Evolutionary conservation across 2,888 invertebrate species (phyloP).

Genomic region (Liopterus haemorrhoidalis): DNA sequence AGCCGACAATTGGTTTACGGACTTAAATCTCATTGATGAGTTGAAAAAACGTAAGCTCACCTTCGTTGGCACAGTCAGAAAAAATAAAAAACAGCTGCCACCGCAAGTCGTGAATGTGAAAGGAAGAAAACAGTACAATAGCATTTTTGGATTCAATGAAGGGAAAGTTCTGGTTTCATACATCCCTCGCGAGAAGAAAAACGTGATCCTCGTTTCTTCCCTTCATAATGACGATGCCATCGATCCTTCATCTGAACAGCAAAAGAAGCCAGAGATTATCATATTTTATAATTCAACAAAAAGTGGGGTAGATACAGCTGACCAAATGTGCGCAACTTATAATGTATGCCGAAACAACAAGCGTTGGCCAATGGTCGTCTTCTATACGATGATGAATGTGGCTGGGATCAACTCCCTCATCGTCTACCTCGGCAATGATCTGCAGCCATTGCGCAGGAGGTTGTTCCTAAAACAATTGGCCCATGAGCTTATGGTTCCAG

Average conservation of each 20-base stretch:
- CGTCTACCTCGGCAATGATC: constrained; percentile 19
- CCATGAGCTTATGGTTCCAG: constrained; percentile 21
- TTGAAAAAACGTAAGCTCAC: constrained; percentile 24
- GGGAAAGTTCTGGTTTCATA: constrained; percentile 21
- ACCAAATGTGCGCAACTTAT: constrained; percentile 23
- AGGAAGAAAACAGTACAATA: constrained; percentile 16
- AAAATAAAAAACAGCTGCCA: constrained; percentile 30
- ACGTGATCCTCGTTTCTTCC: constrained; percentile 21
- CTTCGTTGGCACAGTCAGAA: constrained; percentile 27
- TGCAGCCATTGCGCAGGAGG: constrained; percentile 12
- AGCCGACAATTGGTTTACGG: too few species aligned
- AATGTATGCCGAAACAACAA: constrained; percentile 21
- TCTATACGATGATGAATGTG: constrained; percentile 22
- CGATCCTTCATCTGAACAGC: constrained; percentile 20
- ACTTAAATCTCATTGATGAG: constrained; percentile 19
- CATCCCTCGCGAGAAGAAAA: constrained; percentile 24
- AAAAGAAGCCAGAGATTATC: constrained; percentile 23
- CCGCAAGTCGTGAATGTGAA: constrained; percentile 23
- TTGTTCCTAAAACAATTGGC: constrained; percentile 18
- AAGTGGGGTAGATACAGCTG: constrained; percentile 24
- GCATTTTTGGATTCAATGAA: constrained; percentile 25
- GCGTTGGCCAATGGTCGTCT: constrained; percentile 25
- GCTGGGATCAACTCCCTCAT: constrained; percentile 23
- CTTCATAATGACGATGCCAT: constrained; percentile 23
- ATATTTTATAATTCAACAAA: constrained; percentile 24